These are phyloP conservation scores for Scaptomyza flava DNA, from an alignment of 2,888 invertebrate species.

Conservation along the genomic window DNA sequence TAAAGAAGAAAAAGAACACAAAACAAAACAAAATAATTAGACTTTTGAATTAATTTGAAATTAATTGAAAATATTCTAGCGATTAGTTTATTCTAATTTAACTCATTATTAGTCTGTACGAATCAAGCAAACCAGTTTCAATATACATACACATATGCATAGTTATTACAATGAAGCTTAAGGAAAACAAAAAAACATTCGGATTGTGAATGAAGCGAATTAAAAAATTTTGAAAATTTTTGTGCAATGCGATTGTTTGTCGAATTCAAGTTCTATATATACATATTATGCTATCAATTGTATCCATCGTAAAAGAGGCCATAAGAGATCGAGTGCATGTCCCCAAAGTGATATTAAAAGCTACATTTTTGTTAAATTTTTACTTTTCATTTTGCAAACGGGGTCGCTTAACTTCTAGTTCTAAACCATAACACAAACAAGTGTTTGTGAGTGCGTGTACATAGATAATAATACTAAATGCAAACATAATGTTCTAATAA, in stretches of 20 bases:
- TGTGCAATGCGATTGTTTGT: conserved; percentile 64
- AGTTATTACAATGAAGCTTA: conserved; percentile 18
- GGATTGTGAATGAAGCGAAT: conserved; percentile 18
- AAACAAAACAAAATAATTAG: conserved; percentile 31
- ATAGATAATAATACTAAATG: conserved; percentile 36
- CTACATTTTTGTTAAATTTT: conserved; percentile 61
- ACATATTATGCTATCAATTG: conserved; percentile 32
- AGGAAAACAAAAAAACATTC: background rate
- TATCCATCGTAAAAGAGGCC: conserved; percentile 68
- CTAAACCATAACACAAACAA: conserved; percentile 23
- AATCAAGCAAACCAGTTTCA: conserved; percentile 59
- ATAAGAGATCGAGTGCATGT: conserved; percentile 65
- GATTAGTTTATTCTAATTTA: conserved; percentile 28
- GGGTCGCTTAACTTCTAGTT: conserved; percentile 56
- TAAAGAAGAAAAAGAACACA: conserved; percentile 46
- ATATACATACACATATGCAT: conserved; percentile 19
- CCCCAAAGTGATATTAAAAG: conserved; percentile 76
- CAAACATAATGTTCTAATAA: conserved; percentile 32
- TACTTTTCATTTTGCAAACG: conserved; percentile 66
- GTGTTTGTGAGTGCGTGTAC: conserved; percentile 37
- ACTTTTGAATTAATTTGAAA: conserved; percentile 76
- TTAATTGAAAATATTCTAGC: conserved; percentile 69
- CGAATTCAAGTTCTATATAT: conserved; percentile 18
- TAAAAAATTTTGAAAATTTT: conserved; percentile 42
- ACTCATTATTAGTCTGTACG: conserved; percentile 26